These are phyloP conservation scores for Leptinotarsa rubiginosa DNA, from an alignment of 2,888 invertebrate species.

Conservation along the genomic window DNA sequence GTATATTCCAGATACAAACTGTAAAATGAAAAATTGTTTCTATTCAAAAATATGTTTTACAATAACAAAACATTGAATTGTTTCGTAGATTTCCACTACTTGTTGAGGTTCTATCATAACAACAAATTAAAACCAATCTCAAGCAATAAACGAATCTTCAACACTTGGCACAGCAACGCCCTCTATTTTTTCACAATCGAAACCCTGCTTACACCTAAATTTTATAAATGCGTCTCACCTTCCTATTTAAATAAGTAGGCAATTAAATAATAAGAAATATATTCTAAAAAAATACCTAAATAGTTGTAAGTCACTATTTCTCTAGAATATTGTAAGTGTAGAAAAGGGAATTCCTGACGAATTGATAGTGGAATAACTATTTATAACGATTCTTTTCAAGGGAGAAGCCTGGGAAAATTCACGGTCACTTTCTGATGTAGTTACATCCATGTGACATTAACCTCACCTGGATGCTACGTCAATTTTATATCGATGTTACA, in stretches of 20 bases:
- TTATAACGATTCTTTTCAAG: background rate
- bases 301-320: background rate
- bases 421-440: background rate
- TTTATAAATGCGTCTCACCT: background rate
- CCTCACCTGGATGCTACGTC: background rate
- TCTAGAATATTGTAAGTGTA: background rate
- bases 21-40: too few species aligned
- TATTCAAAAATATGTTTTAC: too few species aligned
- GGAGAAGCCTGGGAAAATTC: background rate
- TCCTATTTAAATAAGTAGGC: constrained; percentile 13
- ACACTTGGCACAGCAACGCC: too few species aligned
- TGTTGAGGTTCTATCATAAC: too few species aligned
- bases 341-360: background rate
- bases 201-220: background rate
- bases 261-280: constrained; percentile 37
- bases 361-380: background rate
- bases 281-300: constrained; percentile 33
- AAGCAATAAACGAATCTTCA: too few species aligned
- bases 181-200: background rate
- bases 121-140: too few species aligned
- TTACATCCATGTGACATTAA: background rate
- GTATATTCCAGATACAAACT: too few species aligned
- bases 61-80: too few species aligned
- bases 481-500: background rate
- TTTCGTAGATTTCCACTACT: too few species aligned